Conservation (phyloP, 2,888 invertebrate genomes). For the Ptychoptera albimana region DNA sequence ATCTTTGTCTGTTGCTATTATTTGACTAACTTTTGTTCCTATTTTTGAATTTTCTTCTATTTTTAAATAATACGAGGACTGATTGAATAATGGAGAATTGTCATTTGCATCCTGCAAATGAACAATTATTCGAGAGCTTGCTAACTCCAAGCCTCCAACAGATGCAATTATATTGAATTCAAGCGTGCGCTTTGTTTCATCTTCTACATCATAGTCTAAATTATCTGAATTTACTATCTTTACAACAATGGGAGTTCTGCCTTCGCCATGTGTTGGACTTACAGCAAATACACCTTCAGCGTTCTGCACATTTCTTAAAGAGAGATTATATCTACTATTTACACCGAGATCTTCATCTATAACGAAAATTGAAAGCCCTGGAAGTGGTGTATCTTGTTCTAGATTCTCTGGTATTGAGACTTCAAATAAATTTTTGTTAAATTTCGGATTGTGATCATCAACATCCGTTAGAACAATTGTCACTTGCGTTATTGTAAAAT, state of each 20-base stretch:
- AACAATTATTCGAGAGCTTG: conserved; percentile 43
- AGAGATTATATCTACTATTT: conserved; percentile 52
- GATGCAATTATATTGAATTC: conserved; percentile 52
- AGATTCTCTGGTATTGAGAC: conserved; percentile 64
- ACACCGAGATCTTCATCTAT: conserved; percentile 57
- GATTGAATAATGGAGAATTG: conserved; percentile 53
- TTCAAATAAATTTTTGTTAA: conserved; percentile 47
- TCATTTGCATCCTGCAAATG: conserved; percentile 64
- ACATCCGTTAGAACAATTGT: conserved; percentile 66
- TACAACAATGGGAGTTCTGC: conserved; percentile 57
- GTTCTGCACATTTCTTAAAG: conserved; percentile 41
- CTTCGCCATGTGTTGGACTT: conserved; percentile 49
- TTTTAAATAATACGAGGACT: conserved; percentile 44
- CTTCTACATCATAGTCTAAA: conserved; percentile 54
- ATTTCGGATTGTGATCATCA: conserved; percentile 58
- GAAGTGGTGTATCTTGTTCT: conserved; percentile 48
- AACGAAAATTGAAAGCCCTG: conserved; percentile 56
- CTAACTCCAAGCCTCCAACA: conserved; percentile 37
- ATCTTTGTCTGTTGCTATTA: conserved; percentile 55
- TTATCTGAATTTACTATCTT: conserved; percentile 47
- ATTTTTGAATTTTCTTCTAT: conserved; percentile 48
- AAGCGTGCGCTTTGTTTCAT: conserved; percentile 38
- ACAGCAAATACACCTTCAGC: conserved; percentile 43
- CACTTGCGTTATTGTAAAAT: conserved; percentile 47
- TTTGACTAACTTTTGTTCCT: conserved; percentile 44